Conservation (phyloP, 2,797 vertebrate genomes). For the Lagodon rhomboides region DNA sequence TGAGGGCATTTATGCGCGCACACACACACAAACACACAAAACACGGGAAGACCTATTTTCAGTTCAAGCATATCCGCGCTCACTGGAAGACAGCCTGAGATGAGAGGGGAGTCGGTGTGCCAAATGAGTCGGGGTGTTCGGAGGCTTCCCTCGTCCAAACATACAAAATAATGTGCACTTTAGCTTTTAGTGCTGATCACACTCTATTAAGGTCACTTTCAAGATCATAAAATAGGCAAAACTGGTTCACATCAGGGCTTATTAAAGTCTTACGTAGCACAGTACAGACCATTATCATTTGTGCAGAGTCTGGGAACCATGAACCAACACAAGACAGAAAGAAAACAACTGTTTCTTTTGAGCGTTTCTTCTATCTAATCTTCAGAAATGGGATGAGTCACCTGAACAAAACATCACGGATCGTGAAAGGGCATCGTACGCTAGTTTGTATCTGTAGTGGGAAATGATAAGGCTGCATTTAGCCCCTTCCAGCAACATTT, state of each 20-base stretch:
- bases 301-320: slow-evolving; percentile 12
- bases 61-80: slow-evolving; percentile 56
- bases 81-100: slow-evolving; percentile 54
- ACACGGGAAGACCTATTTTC: slow-evolving; percentile 56
- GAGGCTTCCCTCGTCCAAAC: slow-evolving; percentile 56
- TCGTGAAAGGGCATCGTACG: slow-evolving; percentile 42
- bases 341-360: slow-evolving; percentile 25
- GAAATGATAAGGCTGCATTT: slow-evolving; percentile 52
- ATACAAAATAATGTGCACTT: slow-evolving; percentile 48
- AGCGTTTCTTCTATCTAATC: slow-evolving; percentile 47
- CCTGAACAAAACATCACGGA: slow-evolving; percentile 7
- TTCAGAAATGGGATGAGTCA: slow-evolving; percentile 37
- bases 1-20: slow-evolving; percentile 52
- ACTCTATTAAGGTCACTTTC: slow-evolving; percentile 33
- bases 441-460: slow-evolving; percentile 35
- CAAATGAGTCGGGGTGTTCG: slow-evolving; percentile 59
- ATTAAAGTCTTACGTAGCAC: not conserved
- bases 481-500: slow-evolving; percentile 58
- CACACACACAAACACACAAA: slow-evolving; percentile 13
- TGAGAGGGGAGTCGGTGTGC: slow-evolving; percentile 47
- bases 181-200: slow-evolving; percentile 34
- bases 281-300: slow-evolving; percentile 4
- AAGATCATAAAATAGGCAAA: slow-evolving; percentile 34
- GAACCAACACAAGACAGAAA: slow-evolving; percentile 1
- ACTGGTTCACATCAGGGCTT: slow-evolving; percentile 19